A percentile compares a stretch with the other conserved stretches of the same genome.
phyloP scores from a whole-genome alignment of 2,113 vertebrate species.

The Myrmecobius fasciatus region DNA sequence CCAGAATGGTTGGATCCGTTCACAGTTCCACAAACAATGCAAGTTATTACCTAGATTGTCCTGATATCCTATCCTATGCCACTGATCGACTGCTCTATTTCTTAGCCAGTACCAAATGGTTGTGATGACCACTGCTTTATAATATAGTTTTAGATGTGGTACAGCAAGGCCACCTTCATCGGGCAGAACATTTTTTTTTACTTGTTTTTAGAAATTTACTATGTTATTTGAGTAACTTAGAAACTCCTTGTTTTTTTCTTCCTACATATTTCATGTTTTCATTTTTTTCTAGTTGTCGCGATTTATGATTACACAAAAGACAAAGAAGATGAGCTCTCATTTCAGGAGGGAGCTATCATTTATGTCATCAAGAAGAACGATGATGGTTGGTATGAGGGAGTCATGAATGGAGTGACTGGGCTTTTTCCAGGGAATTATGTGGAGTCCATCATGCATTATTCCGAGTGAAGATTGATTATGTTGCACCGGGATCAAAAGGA shows the following conservation, averaged over 20 bases:
- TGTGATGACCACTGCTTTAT: too few species aligned
- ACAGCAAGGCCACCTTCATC: too few species aligned
- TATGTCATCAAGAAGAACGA: slow-evolving; percentile 99
- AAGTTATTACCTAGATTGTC: too few species aligned
- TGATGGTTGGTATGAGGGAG: slow-evolving; percentile 98
- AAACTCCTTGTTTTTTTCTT: neutral
- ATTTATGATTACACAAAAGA: slow-evolving; percentile 98
- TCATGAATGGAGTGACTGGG: slow-evolving; percentile 98
- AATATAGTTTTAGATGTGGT: too few species aligned
- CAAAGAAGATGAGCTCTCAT: slow-evolving; percentile 98
- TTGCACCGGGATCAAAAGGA: slow-evolving; percentile 68
- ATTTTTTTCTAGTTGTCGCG: slow-evolving; percentile 92
- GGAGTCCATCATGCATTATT: slow-evolving; percentile 99
- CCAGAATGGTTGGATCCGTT: too few species aligned
- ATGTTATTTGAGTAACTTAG: neutral
- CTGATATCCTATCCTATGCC: too few species aligned
- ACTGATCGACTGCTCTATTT: too few species aligned
- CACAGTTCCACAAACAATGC: too few species aligned
- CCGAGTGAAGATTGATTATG: slow-evolving; percentile 88
- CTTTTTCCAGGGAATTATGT: slow-evolving; percentile 99
- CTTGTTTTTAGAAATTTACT: slow-evolving; percentile 1
- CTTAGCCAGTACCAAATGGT: too few species aligned
- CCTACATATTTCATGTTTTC: slow-evolving; percentile 58
- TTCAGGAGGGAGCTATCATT: slow-evolving; percentile 99
- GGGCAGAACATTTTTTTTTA: too few species aligned